Base-by-base conservation (phyloP, 2,113 vertebrate genomes). In the Phalacrocorax pelagicus region DNA sequence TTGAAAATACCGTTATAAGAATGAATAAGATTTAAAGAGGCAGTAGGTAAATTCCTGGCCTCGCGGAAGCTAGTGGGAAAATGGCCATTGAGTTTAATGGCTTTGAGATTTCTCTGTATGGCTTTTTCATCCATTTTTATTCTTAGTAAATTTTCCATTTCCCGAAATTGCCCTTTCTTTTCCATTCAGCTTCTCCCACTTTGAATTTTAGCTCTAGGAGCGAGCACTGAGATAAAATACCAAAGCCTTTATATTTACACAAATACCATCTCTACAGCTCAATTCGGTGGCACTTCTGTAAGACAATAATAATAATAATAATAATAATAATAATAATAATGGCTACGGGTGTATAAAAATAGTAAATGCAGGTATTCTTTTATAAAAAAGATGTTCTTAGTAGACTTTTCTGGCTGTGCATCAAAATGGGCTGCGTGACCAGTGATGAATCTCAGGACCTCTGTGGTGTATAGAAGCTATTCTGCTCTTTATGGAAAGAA, bases 21-120 rank as follows among this genome's bases (percentile, higher is more conserved):
- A n/a, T 72, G 73, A 92, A 42, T 80, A 85, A 82, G 86, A 85
- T 94, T 97, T 95, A 95, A 97, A 96, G 91, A 95, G 87, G 74
- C 81, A 90, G 94, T 49, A 91, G 67, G 66, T 91, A 80, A 77
- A 96, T 95, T 91, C 72, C 81, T 5, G 6, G 40, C 69, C 52
- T 86, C 2, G 1, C 20, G 67, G 47, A 78, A 88, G 42, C 52
- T 71, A 55, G 19, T 29, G 36, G 46, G n/a, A 92, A 51, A 82
- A 51, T 27, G n/a, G n/a, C 59, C 63, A 44, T 34, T 59, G 79
- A 78, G 40, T 88, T 58, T 90, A 58, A 74, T 63, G 86, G 63
- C 47, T 94, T 78, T 5, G 9, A 71, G 69, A 65, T 93, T 95
- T 87, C 49, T 84, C 47, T 34, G 8, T 51, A 29, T 5, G 2